Base-by-base conservation (phyloP, 2,797 vertebrate species). In the Pipistrellus pipistrellus region DNA sequence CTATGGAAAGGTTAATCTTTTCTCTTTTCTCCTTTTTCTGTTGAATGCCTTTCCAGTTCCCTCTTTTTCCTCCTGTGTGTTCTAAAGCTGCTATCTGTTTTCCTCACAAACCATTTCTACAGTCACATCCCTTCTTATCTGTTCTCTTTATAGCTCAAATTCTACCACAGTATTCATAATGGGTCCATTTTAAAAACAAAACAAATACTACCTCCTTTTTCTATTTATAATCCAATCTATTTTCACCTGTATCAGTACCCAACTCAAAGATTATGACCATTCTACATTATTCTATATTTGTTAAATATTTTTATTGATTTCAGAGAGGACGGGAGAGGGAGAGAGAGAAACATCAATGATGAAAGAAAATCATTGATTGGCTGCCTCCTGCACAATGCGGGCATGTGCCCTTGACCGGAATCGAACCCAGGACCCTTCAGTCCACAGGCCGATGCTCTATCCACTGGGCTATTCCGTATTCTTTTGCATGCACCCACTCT, bases 81-180 rank as follows among this genome's bases (percentile, higher is more conserved):
- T 93, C 59, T 62, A 62, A 62, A 62, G 62, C 62, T 35, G 18
- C 62, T 92, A 80, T 23, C 51, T 68, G 32, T 84, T 96, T 89
- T 95, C 85, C 72, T 96, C 17, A 86, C 53, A 44, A 73, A 38
- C 55, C 25, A 93, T 93, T 83, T 91, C 41, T 90, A 48, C 11
- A 87, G 12, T 72, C 41, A 82, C 18, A 55, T 69, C 32, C 44
- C 25, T 92, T 88, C 64, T 73, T 88, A 76, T 23, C 7, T 66
- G 21, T 66, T 86, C 59, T 83, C 68, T 85, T 95, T 92, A 75
- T 69, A 91, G 57, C 55, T 93, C 76, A 90, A 94, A 91, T 84
- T 5, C 64, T 73, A 23, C 35, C 53, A 46, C n/a, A 21, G 32
- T 87, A 66, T 91, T 91, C 55, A 64, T 80, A 95, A 88, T 91